Conservation (phyloP, 2,797 vertebrate genomes). For the Manis javanica region DNA sequence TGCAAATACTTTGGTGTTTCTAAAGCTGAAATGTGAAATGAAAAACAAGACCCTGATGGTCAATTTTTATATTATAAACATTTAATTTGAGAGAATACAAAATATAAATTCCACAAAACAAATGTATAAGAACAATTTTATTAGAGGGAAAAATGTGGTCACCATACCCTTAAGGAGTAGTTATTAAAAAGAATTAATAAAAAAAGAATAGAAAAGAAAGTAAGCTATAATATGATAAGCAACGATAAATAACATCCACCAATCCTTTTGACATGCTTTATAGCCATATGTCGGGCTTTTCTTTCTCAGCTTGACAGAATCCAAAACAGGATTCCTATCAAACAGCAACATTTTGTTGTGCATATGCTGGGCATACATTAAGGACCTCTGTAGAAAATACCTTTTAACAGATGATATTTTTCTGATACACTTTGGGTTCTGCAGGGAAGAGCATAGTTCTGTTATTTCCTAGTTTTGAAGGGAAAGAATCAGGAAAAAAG, state of each 20-base stretch:
- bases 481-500: neutral
- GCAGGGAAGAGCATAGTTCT: neutral
- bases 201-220: neutral
- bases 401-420: neutral
- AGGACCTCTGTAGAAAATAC: conserved; percentile 7
- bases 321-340: neutral
- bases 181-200: conserved; percentile 5
- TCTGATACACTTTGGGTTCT: neutral
- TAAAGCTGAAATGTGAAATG: conserved; percentile 26
- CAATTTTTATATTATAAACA: neutral
- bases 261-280: neutral
- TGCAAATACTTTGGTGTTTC: conserved; percentile 2
- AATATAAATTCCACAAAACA: neutral
- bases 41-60: neutral
- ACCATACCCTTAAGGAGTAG: neutral
- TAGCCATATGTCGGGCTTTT: neutral
- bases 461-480: conserved; percentile 16
- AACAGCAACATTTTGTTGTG: neutral
- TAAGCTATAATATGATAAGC: neutral
- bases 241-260: neutral
- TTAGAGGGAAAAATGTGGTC: neutral
- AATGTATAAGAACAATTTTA: neutral
- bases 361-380: neutral
- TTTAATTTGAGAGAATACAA: neutral
- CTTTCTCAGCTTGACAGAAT: neutral